Percentiles rank a stretch among this genome's conserved stretches.
phyloP scores from a whole-genome alignment of 2,113 vertebrate genomes.

The Eulemur macaco region DNA sequence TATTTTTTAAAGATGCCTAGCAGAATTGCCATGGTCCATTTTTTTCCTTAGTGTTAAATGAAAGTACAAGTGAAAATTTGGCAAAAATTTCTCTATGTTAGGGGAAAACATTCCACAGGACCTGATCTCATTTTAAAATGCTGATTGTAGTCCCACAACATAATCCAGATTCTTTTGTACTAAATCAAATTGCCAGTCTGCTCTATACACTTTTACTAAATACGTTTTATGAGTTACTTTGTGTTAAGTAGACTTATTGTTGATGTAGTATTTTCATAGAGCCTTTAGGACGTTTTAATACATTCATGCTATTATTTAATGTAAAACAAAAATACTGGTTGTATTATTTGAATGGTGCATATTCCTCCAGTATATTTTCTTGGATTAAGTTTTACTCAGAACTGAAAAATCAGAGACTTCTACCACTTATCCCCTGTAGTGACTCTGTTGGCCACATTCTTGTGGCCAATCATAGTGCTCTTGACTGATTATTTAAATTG shows the following conservation, averaged over 20 bases:
- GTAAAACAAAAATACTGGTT: not conserved
- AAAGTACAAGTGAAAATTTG: not conserved
- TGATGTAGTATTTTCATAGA: not conserved
- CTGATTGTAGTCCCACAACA: not conserved
- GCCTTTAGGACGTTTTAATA: not conserved
- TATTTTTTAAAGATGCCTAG: slow-evolving; percentile 42
- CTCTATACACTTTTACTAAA: not conserved
- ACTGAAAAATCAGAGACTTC: not conserved
- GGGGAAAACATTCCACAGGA: not conserved
- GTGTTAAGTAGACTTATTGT: not conserved
- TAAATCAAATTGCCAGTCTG: not conserved
- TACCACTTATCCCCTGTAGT: not conserved
- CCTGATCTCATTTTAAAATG: slow-evolving; percentile 28
- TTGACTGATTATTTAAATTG: not conserved
- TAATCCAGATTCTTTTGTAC: not conserved
- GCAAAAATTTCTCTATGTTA: not conserved
- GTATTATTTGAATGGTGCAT: not conserved
- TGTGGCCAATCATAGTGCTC: not conserved
- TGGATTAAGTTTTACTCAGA: slow-evolving; percentile 2
- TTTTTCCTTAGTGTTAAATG: not conserved
- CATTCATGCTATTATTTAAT: not conserved
- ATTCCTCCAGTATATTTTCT: not conserved
- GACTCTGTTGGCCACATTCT: not conserved
- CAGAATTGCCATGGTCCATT: not conserved
- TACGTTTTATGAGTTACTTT: slow-evolving; percentile 11